These are phyloP conservation scores for Hormiphora californensis DNA, from an alignment of 37 sponge, comb jelly and placozoan genomes.

Conservation along the genomic window DNA sequence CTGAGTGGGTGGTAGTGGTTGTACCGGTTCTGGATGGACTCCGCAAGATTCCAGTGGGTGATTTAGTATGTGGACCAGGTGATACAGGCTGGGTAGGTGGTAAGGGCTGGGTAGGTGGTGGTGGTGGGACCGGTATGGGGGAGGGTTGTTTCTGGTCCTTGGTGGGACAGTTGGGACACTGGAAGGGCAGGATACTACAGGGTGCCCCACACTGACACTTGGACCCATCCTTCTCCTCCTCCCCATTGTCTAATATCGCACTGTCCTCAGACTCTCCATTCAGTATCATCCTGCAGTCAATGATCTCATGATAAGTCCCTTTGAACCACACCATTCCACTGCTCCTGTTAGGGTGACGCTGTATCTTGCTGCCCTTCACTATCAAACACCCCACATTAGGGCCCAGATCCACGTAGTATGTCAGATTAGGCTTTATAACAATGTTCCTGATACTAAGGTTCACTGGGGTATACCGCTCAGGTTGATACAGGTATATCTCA, in stretches of 20 bases:
- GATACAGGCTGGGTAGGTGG: too few species aligned
- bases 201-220: not conserved
- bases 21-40: slow-evolving; percentile 3
- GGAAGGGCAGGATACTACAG: not conserved
- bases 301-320: not conserved
- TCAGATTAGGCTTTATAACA: not conserved
- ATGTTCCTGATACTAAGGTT: not conserved
- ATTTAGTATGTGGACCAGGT: not conserved
- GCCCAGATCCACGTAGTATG: not conserved
- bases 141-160: too few species aligned
- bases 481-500: not conserved
- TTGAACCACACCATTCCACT: not conserved
- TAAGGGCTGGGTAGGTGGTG: not conserved
- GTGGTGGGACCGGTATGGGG: not conserved
- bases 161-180: slow-evolving; percentile 2
- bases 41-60: not conserved
- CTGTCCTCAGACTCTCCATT: not conserved
- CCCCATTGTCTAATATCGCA: not conserved
- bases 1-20: not conserved
- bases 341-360: not conserved
- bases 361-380: not conserved
- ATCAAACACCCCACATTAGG: not conserved
- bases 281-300: not conserved
- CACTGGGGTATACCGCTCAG: slow-evolving; percentile 11
- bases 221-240: not conserved